Conservation (phyloP, 2,888 invertebrate genomes). For the Chymomyza amoena region DNA sequence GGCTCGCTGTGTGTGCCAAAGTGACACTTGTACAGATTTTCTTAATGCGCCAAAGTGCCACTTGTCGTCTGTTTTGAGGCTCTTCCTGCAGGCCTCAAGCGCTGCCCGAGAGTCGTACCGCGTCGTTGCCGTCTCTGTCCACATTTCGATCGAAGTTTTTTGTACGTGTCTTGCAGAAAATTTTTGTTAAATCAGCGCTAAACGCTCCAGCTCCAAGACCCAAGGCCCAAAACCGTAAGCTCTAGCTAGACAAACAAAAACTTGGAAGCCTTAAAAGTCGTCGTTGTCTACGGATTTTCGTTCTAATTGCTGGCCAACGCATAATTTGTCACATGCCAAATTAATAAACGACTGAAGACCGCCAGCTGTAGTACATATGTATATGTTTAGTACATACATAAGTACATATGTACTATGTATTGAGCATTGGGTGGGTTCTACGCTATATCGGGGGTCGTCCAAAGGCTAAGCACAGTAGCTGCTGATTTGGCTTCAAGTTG, state of each 20-base stretch:
- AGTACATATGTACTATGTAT: conserved; percentile 14
- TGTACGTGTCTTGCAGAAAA: conserved; percentile 58
- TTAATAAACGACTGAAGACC: conserved; percentile 55
- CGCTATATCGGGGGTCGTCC: neutral
- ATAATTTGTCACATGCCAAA: conserved; percentile 72
- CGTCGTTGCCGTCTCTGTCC: neutral
- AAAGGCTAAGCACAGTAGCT: conserved; percentile 48
- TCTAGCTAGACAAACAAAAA: neutral
- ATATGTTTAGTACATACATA: neutral
- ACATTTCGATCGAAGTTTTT: conserved; percentile 55
- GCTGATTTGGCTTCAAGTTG: conserved; percentile 63
- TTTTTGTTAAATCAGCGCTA: conserved; percentile 64
- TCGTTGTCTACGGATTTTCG: conserved; percentile 42
- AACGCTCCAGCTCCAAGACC: conserved; percentile 24
- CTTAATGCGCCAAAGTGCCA: conserved; percentile 73
- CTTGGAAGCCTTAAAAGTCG: conserved; percentile 36
- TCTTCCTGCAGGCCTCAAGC: conserved; percentile 11
- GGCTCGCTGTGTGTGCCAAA: conserved; percentile 54
- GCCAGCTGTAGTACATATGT: neutral
- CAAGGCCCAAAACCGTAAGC: neutral
- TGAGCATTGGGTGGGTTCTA: conserved; percentile 10
- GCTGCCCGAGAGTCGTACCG: neutral
- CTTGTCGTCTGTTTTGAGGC: conserved; percentile 70
- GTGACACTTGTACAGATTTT: conserved; percentile 73
- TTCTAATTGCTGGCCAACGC: conserved; percentile 63